A percentile compares a stretch with the other conserved stretches of the same genome.
Evolutionary conservation across 2,113 vertebrate species (phyloP).

Genomic region (Pollachius pollachius): DNA sequence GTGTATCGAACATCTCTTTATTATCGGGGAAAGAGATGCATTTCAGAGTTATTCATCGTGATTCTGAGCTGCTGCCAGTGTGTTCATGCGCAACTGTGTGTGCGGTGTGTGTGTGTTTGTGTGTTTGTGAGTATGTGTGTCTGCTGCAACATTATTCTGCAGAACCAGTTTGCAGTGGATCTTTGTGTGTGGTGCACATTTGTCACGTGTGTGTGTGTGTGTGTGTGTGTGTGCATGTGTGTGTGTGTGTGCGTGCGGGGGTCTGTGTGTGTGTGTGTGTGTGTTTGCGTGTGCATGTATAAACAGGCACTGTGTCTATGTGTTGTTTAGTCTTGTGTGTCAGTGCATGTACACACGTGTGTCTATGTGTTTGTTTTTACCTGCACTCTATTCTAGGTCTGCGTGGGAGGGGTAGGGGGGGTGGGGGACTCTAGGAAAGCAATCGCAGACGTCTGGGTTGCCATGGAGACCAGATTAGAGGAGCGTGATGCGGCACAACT

Average conservation of each 20-base stretch:
- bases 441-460: slow-evolving; percentile 17
- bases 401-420: background rate
- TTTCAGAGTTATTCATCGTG: too few species aligned
- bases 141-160: background rate
- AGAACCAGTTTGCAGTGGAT: background rate
- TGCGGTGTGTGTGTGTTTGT: background rate
- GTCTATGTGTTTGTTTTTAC: background rate
- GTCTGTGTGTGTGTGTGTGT: too few species aligned
- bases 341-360: background rate
- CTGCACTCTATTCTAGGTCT: slow-evolving; percentile 28
- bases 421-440: slow-evolving; percentile 22
- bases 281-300: background rate
- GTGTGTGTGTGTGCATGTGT: background rate
- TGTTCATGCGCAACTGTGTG: too few species aligned
- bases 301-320: too few species aligned
- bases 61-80: too few species aligned
- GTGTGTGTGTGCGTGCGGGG: too few species aligned
- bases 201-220: too few species aligned
- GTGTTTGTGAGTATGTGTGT: background rate
- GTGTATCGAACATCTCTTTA: too few species aligned
- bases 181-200: too few species aligned
- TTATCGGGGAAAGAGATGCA: too few species aligned
- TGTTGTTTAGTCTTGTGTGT: background rate
- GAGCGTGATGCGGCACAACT: slow-evolving; percentile 50
- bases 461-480: slow-evolving; percentile 57